Conservation (phyloP, 2,888 invertebrate species). For the Leucozona laternaria region DNA sequence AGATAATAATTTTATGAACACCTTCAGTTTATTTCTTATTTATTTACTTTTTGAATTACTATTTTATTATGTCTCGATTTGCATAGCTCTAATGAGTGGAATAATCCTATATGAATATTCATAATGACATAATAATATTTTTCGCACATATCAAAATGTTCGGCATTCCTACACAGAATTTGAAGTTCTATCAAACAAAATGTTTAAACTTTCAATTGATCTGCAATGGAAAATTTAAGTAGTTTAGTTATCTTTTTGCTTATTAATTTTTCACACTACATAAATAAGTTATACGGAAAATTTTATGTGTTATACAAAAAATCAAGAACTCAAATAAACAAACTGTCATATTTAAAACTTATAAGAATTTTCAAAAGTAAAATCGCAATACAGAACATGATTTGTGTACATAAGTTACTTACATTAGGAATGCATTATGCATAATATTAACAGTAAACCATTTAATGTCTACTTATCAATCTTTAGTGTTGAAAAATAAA, state of each 20-base stretch:
- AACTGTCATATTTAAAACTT: too few species aligned
- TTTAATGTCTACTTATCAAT: neutral
- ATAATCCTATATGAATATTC: conserved; percentile 32
- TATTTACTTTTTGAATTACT: conserved; percentile 9
- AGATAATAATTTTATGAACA: neutral
- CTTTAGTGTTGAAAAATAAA: neutral
- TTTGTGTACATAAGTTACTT: neutral
- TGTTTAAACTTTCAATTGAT: conserved; percentile 10
- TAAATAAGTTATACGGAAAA: too few species aligned
- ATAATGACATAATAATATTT: conserved; percentile 5
- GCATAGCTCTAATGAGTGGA: conserved; percentile 10
- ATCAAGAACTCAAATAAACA: too few species aligned
- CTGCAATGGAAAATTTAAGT: neutral
- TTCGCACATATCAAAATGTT: conserved; percentile 18
- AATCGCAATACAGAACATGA: neutral
- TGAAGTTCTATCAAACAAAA: neutral
- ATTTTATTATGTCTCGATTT: conserved; percentile 9
- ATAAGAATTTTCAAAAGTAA: neutral
- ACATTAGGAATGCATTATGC: too few species aligned
- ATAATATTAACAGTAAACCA: neutral
- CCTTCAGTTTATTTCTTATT: neutral
- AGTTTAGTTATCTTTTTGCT: neutral
- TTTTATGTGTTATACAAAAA: neutral
- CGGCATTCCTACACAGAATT: neutral
- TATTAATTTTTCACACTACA: neutral